Evolutionary conservation across 1,140 invertebrate genomes (phyloP).

Genomic region (Magallana angulata): DNA sequence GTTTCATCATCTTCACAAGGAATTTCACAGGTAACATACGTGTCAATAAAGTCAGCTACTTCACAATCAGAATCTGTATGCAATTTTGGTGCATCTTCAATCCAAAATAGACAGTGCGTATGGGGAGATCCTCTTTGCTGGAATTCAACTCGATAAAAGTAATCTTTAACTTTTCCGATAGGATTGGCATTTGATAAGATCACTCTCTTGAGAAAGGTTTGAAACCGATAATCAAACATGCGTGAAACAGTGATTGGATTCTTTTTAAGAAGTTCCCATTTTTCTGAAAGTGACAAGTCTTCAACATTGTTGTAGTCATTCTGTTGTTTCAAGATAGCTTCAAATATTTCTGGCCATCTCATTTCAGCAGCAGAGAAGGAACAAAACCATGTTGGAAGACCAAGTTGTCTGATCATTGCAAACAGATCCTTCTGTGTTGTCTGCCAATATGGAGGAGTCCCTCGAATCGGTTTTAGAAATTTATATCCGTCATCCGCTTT

Average conservation of each 20-base stretch:
- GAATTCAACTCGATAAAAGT: no score
- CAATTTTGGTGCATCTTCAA: no score
- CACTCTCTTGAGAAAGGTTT: slow-evolving; percentile 44
- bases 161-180: no score
- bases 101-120: slow-evolving; percentile 77
- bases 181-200: no score
- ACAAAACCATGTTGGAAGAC: no score
- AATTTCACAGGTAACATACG: slow-evolving; percentile 35
- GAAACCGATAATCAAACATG: slow-evolving; percentile 31
- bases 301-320: slow-evolving; percentile 46
- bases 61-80: no score
- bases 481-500: slow-evolving; percentile 56
- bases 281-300: no score
- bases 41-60: no score
- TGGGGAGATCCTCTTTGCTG: slow-evolving; percentile 50
- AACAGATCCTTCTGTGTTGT: no score
- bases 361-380: neutral
- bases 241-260: slow-evolving; percentile 51
- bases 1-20: slow-evolving; percentile 38
- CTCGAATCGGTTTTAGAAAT: slow-evolving; percentile 53
- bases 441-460: slow-evolving; percentile 57
- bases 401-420: neutral
- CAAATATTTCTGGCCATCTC: neutral
- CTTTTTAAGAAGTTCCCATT: neutral
- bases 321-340: slow-evolving; percentile 41